These are phyloP conservation scores for Sardinella longiceps DNA, from an alignment of 2,797 vertebrate species.

Conservation along the genomic window DNA sequence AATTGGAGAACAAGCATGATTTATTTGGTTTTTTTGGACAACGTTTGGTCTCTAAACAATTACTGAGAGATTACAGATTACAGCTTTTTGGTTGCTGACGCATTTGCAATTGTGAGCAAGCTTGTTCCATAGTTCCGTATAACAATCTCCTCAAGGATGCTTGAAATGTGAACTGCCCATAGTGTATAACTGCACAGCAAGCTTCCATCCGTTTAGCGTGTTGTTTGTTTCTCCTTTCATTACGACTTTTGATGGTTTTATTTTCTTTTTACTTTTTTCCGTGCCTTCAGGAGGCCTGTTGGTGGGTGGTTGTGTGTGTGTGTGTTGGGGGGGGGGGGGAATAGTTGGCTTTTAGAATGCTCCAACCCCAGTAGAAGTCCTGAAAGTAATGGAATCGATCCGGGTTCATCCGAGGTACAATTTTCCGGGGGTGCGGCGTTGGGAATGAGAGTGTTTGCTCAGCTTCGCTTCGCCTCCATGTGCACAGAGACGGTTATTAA, in stretches of 20 bases:
- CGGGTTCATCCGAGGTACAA: neutral
- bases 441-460: neutral
- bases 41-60: neutral
- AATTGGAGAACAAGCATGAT: no score
- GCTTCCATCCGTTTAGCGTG: no score
- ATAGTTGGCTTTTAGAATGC: no score
- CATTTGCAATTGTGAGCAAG: neutral
- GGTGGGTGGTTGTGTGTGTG: no score
- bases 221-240: neutral
- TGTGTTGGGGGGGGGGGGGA: no score
- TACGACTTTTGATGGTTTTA: neutral
- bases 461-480: neutral
- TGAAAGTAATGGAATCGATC: no score
- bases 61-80: neutral
- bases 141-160: neutral
- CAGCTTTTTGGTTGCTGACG: neutral
- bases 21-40: no score
- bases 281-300: no score
- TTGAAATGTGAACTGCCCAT: neutral
- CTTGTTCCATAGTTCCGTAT: no score
- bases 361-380: neutral
- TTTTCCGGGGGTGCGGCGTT: neutral
- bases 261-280: no score
- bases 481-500: neutral
- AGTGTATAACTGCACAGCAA: neutral